Evolutionary conservation across 2,797 vertebrate species (phyloP), one percentile per base, ranked within the genome.

Genomic region (Poliocrania exsul): DNA sequence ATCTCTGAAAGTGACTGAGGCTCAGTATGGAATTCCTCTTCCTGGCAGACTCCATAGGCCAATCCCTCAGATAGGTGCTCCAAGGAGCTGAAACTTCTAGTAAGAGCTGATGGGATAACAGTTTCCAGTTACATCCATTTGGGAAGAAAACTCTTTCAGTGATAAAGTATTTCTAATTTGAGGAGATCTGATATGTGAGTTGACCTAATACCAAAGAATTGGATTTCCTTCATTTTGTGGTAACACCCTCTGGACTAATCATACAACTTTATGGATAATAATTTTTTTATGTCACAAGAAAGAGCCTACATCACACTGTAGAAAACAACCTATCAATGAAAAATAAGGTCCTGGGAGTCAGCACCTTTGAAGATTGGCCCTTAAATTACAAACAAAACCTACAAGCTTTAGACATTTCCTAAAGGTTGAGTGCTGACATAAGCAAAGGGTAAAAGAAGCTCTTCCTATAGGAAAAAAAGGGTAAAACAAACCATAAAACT

Each of bases 21-120:
- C 15, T 80, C 28, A 64, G 20, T 26, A 75, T 67, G 64, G 38
- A 37, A 28, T 46, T 82, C 24, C 51, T 40, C 26, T 47, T 74
- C 31, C 21, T 42, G 35, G 7, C 1, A 54, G 47, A 31, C 7
- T 54, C 82, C 0, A 0, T 1, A 72, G 38, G 31, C 25, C 71
- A 81, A 23, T 67, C 15, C 42, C 29, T 49, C 67, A 69, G 35
- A 49, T 1, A 3, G n/a, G 19, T 37, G 58, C 40, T 87, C 38
- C 35, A 51, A 69, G 31, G 51, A 81, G 16, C 14, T 73, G 28
- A 73, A 73, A 58, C 28, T 58, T 60, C 62, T 66, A 23, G 1
- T 60, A 67, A 49, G 65, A 92, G 37, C 31, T 80, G 42, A 38
- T 18, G 64, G 58, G 49, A 81, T 18, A 65, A 57, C 24, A 72